Base-by-base conservation (phyloP, 2,797 vertebrate genomes). In the Hypotaenidia philippensis region DNA sequence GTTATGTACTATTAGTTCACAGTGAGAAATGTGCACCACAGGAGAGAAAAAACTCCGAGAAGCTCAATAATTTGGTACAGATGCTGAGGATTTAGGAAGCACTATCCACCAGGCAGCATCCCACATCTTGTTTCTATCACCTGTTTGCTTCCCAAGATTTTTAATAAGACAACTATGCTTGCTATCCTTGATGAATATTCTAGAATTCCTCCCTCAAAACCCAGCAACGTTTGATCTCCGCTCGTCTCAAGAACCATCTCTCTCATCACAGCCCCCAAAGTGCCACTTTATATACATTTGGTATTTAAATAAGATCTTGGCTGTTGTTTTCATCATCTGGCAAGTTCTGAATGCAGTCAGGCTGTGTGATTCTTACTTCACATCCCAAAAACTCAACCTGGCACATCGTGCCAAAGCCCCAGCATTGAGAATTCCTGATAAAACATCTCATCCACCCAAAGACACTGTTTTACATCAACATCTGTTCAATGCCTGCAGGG, bases 1-100 rank as follows among this genome's bases (percentile, higher is more conserved):
- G 96, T 98, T 83, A 95, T 95, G 96, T 94, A 96, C 96, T 92
- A 95, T 97, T 97, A 97, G 95, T 97, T 97, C 96, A 87, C 44
- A 96, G 96, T 87, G 96, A 98, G 97, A 98, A 97, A 96, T 78
- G 88, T 82, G 94, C 96, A 72, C 95, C 90, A 64, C 90, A 71
- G 89, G 66, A n/a, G n/a, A 32, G 65, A 87, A 93, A 95, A 92
- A 75, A 84, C n/a, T 38, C 81, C 8, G 20, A 94, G 92, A 90
- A 91, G 88, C 53, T 87, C 86, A 72, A 10, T 97, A 98, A 98
- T 93, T 92, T 64, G 52, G 64, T 92, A 91, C 98, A 98, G 97
- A 98, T 98, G 98, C 76, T 83, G 56, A 82, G 69, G 69, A 92
- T 93, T 92, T 91, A 93, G 89, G 87, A 90, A 95, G 83, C 36